phyloP scores from a whole-genome alignment of 2,888 invertebrate species.

The Drosophila melanosoma region DNA sequence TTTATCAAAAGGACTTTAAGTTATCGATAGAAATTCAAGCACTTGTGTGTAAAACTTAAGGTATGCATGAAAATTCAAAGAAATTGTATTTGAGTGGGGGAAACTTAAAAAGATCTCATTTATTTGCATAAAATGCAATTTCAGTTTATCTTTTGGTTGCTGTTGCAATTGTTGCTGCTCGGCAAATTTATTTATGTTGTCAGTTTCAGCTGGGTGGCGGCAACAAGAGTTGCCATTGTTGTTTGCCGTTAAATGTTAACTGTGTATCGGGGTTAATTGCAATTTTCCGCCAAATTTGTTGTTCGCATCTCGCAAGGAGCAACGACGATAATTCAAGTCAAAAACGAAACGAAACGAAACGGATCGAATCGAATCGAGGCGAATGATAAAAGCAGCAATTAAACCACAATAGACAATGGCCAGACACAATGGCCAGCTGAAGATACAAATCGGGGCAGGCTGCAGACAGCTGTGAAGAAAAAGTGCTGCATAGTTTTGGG shows the following conservation, averaged over 20 bases:
- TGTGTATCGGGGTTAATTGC: conserved; percentile 57
- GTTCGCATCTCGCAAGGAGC: conserved; percentile 4
- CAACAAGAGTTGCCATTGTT: background rate
- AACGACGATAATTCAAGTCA: conserved; percentile 42
- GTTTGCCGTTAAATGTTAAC: conserved; percentile 5
- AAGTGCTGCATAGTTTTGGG: conserved; percentile 53
- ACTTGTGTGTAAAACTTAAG: background rate
- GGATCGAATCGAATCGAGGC: conserved; percentile 15
- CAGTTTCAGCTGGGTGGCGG: conserved; percentile 10
- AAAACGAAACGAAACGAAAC: conserved; percentile 9
- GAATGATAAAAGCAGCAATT: conserved; percentile 49
- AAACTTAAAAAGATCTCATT: background rate
- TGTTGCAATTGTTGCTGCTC: background rate
- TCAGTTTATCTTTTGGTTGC: background rate
- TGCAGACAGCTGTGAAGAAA: conserved; percentile 40
- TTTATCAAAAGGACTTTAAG: no score
- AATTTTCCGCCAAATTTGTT: conserved; percentile 60
- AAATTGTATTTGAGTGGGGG: conserved; percentile 1
- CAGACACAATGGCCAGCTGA: conserved; percentile 3
- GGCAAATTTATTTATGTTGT: conserved; percentile 2
- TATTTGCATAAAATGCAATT: conserved; percentile 15
- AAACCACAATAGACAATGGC: conserved; percentile 27
- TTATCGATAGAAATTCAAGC: background rate
- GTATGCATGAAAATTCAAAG: conserved; percentile 3
- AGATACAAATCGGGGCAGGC: conserved; percentile 28